These are phyloP conservation scores for Microtus oregoni DNA, from an alignment of 2,113 vertebrate genomes.

Conservation along the genomic window DNA sequence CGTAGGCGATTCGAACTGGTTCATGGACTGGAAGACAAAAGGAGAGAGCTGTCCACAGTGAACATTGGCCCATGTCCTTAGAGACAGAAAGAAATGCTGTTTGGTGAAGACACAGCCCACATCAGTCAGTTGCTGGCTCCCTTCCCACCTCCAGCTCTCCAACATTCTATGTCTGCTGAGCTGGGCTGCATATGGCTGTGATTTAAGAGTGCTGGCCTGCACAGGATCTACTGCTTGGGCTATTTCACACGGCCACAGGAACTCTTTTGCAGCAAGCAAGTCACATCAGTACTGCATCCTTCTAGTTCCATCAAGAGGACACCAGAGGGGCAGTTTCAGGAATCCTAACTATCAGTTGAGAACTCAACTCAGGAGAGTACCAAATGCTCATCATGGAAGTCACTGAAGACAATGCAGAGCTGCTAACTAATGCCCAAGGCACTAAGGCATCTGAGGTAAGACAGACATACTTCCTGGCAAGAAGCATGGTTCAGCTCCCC, in stretches of 20 bases:
- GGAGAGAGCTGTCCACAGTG: background rate
- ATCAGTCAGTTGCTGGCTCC: background rate
- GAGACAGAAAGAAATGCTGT: background rate
- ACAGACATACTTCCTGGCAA: background rate
- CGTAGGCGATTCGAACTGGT: slow-evolving; percentile 89
- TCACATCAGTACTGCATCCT: background rate
- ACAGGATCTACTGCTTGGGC: background rate
- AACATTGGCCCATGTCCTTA: background rate
- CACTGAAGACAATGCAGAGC: background rate
- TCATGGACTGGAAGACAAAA: slow-evolving; percentile 87
- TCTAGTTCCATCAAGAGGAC: background rate
- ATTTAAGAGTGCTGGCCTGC: background rate
- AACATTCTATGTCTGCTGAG: background rate
- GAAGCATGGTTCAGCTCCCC: background rate
- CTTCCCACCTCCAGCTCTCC: background rate
- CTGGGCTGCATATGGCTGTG: background rate
- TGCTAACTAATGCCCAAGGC: background rate
- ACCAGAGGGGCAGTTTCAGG: background rate
- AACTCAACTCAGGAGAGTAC: background rate
- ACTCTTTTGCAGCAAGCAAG: background rate
- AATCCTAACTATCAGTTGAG: background rate
- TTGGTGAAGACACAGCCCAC: background rate
- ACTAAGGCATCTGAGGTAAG: background rate
- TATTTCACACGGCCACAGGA: background rate
- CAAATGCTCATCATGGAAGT: background rate